A percentile compares a stretch with the other conserved stretches of the same genome.
These are phyloP conservation scores for Eptatretus atami DNA, from an alignment of 2,797 vertebrate species.

Conservation along the genomic window DNA sequence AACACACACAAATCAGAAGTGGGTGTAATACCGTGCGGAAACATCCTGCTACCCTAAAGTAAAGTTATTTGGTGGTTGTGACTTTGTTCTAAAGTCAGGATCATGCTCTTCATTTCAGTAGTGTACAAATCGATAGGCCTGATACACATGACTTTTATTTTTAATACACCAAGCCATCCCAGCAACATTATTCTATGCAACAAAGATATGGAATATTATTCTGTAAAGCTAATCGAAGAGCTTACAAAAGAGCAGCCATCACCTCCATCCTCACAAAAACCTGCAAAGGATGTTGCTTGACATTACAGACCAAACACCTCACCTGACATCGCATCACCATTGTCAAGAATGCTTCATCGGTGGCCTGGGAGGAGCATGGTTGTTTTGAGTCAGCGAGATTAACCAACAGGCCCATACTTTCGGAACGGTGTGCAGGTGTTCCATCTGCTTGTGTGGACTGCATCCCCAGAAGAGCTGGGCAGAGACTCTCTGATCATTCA, in stretches of 20 bases:
- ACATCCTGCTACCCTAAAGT: no score
- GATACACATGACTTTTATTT: no score
- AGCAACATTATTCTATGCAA: no score
- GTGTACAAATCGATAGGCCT: no score
- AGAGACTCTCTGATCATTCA: constrained; percentile 42
- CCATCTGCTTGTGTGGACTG: constrained; percentile 20
- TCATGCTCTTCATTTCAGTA: no score
- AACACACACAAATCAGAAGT: no score
- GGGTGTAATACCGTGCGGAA: no score
- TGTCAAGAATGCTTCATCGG: constrained; percentile 69
- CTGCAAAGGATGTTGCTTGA: background rate
- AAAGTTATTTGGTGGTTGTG: no score
- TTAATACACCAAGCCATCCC: no score
- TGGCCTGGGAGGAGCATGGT: constrained; percentile 15
- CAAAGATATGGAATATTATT: no score
- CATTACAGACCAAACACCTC: constrained; percentile 2
- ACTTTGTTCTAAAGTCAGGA: no score
- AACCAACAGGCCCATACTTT: constrained; percentile 33
- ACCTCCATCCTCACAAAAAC: background rate
- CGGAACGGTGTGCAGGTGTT: constrained; percentile 14
- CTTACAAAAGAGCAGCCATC: background rate
- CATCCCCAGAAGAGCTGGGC: constrained; percentile 34
- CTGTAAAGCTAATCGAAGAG: background rate
- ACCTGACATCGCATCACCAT: constrained; percentile 79
- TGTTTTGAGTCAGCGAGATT: constrained; percentile 12